Percentiles rank a stretch among this genome's conserved stretches.
Evolutionary conservation across 2,113 vertebrate species (phyloP).

Genomic region (Scopus umbretta): DNA sequence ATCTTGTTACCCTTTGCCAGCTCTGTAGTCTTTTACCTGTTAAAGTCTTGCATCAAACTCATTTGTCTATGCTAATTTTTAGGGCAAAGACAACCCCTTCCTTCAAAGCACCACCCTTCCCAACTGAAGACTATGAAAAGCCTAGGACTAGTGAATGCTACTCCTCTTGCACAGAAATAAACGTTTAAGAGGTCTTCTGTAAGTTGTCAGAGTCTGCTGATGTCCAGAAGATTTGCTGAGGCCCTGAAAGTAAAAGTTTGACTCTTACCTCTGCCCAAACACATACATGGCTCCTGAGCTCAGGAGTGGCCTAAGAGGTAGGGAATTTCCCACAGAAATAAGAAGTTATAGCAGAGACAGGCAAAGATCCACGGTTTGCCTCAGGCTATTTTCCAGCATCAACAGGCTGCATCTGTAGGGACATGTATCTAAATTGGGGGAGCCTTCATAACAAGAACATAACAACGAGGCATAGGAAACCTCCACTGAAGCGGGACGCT

Average conservation of each 20-base stretch:
- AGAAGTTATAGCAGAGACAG: not conserved
- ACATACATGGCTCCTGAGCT: not conserved
- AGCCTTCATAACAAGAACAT: not conserved
- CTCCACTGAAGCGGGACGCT: fast-evolving
- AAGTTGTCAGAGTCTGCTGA: not conserved
- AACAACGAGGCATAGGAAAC: not conserved
- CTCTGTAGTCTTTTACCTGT: not conserved
- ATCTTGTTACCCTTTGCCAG: not conserved
- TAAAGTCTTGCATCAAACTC: not conserved
- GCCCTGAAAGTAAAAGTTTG: not conserved
- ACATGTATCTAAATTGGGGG: not conserved
- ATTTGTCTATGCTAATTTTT: not conserved
- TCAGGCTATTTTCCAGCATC: not conserved
- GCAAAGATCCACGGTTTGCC: not conserved
- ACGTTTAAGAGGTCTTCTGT: not conserved
- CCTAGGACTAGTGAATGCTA: not conserved
- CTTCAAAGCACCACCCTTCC: not conserved
- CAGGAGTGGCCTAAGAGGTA: not conserved
- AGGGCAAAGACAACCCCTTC: not conserved
- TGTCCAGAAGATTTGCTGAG: not conserved
- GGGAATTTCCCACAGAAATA: slow-evolving; percentile 21
- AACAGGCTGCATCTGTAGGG: not conserved
- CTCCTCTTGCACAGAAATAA: not conserved
- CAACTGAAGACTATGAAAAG: not conserved
- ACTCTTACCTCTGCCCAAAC: slow-evolving; percentile 10